Evolutionary conservation across 2,797 vertebrate species (phyloP), one percentile per base, ranked within the genome.

Genomic region (Anolis apletophallus): DNA sequence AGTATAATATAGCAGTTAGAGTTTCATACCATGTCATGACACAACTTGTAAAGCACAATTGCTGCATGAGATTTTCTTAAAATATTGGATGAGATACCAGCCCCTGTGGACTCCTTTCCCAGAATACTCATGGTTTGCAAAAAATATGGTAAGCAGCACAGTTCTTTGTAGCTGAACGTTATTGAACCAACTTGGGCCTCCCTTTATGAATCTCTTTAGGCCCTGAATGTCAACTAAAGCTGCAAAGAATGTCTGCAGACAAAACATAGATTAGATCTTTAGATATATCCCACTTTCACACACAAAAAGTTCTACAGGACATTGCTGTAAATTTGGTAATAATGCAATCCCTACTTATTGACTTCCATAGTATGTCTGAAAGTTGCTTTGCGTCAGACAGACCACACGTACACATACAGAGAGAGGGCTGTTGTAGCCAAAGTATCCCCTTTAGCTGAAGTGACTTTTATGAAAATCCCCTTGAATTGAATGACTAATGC

Each of bases 241-340:
- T 50, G 54, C 59, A 84, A 84, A 68, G 83, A 77, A 68, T 84
- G 40, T 17, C 6, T 36, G 8, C 81, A 93, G 90, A 94, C 86
- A 93, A 95, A 94, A 94, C 89, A 90, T 89, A 93, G 91, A 93
- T 94, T 91, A 92, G 89, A 90, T 83, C 40, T 86, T 88, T 84
- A 92, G 93, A 93, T 88, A 81, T 71, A 57, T 84, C 88, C 82
- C 80, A 94, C 90, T 84, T 91, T 77, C 23, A 76, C 12, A 7
- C 80, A 91, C 90, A 76, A 93, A 89, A 72, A 76, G 80, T 81
- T 46, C 92, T 91, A 82, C 36, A 93, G 91, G 89, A 89, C 71
- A 86, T 83, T 89, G 88, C 82, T 89, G 92, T 94, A 93, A 93
- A 88, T 92, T 93, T 92, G 91, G 91, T 94, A 87, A 90, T 87